Conservation (phyloP, 1,140 invertebrate genomes). For the Procambarus virginalis region DNA sequence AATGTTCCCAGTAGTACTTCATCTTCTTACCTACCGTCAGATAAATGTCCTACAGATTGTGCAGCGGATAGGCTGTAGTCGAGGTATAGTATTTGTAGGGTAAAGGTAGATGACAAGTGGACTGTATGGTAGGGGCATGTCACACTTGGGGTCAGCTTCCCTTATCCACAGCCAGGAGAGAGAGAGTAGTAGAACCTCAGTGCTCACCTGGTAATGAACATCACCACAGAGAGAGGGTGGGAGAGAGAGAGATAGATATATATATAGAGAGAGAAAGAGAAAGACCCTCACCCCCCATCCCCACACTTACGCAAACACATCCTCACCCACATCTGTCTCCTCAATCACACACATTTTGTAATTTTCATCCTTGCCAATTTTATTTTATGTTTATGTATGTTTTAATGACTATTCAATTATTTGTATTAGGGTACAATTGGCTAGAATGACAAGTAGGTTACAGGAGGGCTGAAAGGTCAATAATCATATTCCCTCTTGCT, state of each 20-base stretch:
- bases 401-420: neutral
- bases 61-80: neutral
- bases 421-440: neutral
- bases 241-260: neutral
- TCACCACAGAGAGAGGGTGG: neutral
- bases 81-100: constrained; percentile 1
- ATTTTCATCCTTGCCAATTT: neutral
- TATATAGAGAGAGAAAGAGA: neutral
- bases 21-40: constrained; percentile 15
- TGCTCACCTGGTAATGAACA: constrained; percentile 32
- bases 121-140: constrained; percentile 15
- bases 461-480: neutral
- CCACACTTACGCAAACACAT: neutral
- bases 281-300: too few species aligned
- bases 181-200: constrained; percentile 6
- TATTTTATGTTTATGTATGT: neutral
- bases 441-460: neutral
- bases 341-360: neutral
- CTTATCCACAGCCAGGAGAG: constrained; percentile 15
- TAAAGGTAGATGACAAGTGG: neutral
- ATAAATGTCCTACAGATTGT: constrained; percentile 11
- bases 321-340: neutral
- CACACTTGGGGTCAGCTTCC: constrained; percentile 54
- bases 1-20: constrained; percentile 28
- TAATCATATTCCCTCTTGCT: neutral